A percentile compares a stretch with the other conserved stretches of the same genome.
Evolutionary conservation across 2,797 vertebrate species (phyloP).

Genomic region (Tapirus indicus): DNA sequence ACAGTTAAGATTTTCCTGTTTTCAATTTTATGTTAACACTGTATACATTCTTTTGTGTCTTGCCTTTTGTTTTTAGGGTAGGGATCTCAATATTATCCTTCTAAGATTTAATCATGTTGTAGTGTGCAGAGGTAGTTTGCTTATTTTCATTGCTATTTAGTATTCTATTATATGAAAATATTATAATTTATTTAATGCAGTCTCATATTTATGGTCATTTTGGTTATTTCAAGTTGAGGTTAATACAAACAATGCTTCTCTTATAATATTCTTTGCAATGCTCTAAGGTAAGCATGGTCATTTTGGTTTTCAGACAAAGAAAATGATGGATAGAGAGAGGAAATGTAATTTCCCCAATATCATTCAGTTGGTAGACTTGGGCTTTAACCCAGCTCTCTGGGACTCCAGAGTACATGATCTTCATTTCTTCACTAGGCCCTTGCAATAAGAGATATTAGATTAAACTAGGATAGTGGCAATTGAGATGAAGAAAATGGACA

Average conservation of each 20-base stretch:
- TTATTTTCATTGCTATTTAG: background rate
- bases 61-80: background rate
- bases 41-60: background rate
- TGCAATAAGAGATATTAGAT: background rate
- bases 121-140: background rate
- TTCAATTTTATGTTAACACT: background rate
- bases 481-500: conserved; percentile 2
- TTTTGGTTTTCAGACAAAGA: background rate
- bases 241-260: background rate
- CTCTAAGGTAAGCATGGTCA: background rate
- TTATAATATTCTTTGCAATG: background rate
- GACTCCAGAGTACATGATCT: background rate
- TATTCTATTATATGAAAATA: background rate
- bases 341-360: background rate
- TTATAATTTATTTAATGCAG: background rate
- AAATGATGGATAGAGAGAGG: background rate
- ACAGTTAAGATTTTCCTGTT: background rate
- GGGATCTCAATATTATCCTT: background rate
- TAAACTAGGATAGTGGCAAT: background rate
- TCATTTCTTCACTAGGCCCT: background rate
- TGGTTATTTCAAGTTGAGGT: background rate
- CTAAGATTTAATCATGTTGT: background rate
- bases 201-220: background rate
- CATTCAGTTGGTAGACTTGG: background rate
- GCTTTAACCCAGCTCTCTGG: background rate